These are phyloP conservation scores for Leptinotarsa defecta DNA, from an alignment of 1,140 invertebrate genomes.

Conservation along the genomic window DNA sequence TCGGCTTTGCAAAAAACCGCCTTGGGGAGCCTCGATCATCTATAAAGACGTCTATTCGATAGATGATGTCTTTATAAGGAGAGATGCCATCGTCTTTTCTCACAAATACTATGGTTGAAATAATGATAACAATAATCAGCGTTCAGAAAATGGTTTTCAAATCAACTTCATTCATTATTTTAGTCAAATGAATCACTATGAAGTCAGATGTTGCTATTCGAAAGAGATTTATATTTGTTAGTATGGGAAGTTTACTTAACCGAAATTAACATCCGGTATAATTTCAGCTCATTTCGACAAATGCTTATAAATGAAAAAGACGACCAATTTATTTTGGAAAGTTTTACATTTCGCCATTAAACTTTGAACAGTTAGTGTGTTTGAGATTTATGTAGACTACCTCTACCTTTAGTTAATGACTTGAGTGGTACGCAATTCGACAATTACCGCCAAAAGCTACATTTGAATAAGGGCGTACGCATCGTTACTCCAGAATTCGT, in stretches of 20 bases:
- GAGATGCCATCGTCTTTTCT: too few relatives aligned
- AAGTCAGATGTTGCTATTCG: not conserved
- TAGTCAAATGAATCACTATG: too few relatives aligned
- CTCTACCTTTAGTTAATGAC: not conserved
- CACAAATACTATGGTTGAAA: too few relatives aligned
- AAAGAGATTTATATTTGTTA: not conserved
- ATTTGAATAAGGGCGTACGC: conserved; percentile 7
- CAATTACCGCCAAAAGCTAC: conserved; percentile 7
- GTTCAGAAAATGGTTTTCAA: too few relatives aligned
- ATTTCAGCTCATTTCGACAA: not conserved
- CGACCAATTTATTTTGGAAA: not conserved
- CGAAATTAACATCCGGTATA: not conserved
- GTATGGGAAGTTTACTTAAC: not conserved
- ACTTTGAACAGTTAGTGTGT: not conserved
- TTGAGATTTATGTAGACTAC: conserved; percentile 3
- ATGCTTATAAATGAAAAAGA: not conserved
- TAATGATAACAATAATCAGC: too few relatives aligned
- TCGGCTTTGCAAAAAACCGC: too few relatives aligned
- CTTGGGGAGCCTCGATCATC: too few relatives aligned
- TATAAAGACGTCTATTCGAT: too few relatives aligned
- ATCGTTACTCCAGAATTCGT: not conserved
- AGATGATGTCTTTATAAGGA: too few relatives aligned
- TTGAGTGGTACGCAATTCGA: not conserved
- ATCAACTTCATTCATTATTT: too few relatives aligned
- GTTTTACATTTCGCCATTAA: not conserved